Conservation (phyloP, 1,140 invertebrate genomes). For the Andricus grossulariae region DNA sequence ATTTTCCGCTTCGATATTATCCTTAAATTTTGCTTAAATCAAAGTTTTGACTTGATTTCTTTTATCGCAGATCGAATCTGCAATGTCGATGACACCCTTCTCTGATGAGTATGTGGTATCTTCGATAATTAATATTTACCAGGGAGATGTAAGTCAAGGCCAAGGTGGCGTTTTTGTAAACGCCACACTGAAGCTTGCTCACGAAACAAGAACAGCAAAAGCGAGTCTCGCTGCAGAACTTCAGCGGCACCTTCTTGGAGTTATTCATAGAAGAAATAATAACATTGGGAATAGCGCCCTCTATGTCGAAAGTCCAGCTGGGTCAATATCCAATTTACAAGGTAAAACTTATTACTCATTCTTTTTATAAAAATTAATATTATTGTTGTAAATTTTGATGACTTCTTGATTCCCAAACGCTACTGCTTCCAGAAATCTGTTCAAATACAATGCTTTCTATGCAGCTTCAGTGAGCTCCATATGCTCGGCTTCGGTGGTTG, state of each 20-base stretch:
- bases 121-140: conserved; percentile 88
- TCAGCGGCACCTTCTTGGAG: conserved; percentile 88
- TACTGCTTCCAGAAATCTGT: too few relatives aligned
- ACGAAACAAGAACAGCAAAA: conserved; percentile 79
- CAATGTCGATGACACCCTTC: conserved; percentile 92
- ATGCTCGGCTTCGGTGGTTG: too few relatives aligned
- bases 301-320: conserved; percentile 87
- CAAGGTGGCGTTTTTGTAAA: conserved; percentile 88
- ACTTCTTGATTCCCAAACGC: too few relatives aligned
- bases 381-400: too few relatives aligned
- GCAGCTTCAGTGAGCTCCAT: too few relatives aligned
- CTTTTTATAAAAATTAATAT: background rate
- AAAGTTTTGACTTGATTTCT: conserved; percentile 2
- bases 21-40: background rate
- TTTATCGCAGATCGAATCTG: conserved; percentile 84
- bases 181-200: conserved; percentile 83
- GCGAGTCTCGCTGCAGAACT: conserved; percentile 84
- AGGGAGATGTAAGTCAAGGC: conserved; percentile 80
- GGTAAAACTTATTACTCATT: conserved; percentile 63
- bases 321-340: conserved; percentile 83
- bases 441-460: too few relatives aligned
- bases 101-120: conserved; percentile 89
- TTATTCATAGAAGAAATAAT: conserved; percentile 87
- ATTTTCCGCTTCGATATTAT: background rate
- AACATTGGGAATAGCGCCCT: conserved; percentile 91